These are phyloP conservation scores for Strigops habroptila DNA, from an alignment of 2,113 vertebrate species.

Conservation along the genomic window DNA sequence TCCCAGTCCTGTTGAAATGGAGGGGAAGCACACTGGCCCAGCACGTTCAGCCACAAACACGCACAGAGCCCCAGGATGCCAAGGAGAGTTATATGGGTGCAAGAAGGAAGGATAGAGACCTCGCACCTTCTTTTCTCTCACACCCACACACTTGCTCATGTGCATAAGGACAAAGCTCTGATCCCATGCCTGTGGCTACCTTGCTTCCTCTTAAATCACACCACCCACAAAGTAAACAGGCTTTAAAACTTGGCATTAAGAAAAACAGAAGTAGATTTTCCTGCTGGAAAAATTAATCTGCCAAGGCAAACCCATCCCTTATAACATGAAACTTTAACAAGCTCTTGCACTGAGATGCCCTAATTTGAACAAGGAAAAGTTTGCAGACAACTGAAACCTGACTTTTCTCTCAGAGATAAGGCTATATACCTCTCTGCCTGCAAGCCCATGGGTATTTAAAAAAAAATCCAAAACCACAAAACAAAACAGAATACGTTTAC, in stretches of 20 bases:
- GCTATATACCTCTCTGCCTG: constrained; percentile 16
- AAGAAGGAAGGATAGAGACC: background rate
- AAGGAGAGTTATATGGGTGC: background rate
- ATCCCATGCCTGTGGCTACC: constrained; percentile 56
- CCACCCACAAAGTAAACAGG: constrained; percentile 55
- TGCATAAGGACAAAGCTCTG: background rate
- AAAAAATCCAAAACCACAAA: background rate
- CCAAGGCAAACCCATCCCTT: constrained; percentile 20
- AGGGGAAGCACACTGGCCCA: background rate
- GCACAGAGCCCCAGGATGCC: fast-evolving
- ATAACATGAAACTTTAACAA: constrained; percentile 56
- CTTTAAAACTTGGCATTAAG: constrained; percentile 53
- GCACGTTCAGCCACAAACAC: fast-evolving
- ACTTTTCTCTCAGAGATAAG: constrained; percentile 45
- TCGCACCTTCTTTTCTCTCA: constrained; percentile 15
- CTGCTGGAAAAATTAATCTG: constrained; percentile 53
- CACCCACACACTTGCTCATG: constrained; percentile 25
- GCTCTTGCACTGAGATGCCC: constrained; percentile 34
- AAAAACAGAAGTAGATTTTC: constrained; percentile 54
- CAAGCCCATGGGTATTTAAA: background rate
- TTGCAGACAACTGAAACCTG: constrained; percentile 30
- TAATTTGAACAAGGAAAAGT: constrained; percentile 49
- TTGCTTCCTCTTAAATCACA: constrained; percentile 40
- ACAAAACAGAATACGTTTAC: constrained; percentile 55
- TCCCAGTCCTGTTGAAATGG: background rate